phyloP scores from a whole-genome alignment of 1,140 invertebrate genomes.

The Archivesica marissinica region DNA sequence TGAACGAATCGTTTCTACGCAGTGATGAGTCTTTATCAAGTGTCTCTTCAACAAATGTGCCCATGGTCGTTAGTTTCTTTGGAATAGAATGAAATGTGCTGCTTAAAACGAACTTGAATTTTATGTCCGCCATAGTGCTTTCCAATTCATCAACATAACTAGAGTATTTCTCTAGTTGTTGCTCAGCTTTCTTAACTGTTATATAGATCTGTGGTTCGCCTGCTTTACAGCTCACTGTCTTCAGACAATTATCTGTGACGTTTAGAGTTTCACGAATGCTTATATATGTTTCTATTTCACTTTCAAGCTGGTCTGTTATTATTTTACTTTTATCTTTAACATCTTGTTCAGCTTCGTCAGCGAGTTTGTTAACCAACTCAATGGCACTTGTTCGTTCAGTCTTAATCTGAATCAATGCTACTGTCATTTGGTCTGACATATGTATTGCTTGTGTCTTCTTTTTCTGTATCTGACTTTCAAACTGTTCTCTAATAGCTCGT shows the following conservation, averaged over 20 bases:
- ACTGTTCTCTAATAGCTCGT: not conserved
- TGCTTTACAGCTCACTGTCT: not conserved
- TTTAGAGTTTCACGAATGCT: not conserved
- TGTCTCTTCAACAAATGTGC: not conserved
- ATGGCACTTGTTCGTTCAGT: constrained; percentile 1
- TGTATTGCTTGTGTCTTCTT: not conserved
- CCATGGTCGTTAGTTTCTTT: not conserved
- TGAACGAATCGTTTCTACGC: not conserved
- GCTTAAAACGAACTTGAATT: constrained; percentile 16
- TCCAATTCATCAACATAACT: constrained; percentile 13
- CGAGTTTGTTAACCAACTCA: constrained; percentile 5
- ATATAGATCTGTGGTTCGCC: constrained; percentile 2
- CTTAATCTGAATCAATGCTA: not conserved
- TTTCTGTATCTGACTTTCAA: not conserved
- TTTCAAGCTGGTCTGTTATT: not conserved
- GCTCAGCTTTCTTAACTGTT: not conserved
- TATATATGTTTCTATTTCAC: not conserved
- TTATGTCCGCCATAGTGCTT: not conserved
- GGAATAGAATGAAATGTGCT: not conserved
- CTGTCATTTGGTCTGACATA: not conserved
- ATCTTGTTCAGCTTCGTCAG: not conserved
- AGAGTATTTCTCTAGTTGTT: not conserved
- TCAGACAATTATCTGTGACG: not conserved
- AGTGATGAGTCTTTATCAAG: not conserved
- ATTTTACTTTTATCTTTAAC: not conserved